phyloP scores from a whole-genome alignment of 2,797 vertebrate species.

The Avahi laniger region DNA sequence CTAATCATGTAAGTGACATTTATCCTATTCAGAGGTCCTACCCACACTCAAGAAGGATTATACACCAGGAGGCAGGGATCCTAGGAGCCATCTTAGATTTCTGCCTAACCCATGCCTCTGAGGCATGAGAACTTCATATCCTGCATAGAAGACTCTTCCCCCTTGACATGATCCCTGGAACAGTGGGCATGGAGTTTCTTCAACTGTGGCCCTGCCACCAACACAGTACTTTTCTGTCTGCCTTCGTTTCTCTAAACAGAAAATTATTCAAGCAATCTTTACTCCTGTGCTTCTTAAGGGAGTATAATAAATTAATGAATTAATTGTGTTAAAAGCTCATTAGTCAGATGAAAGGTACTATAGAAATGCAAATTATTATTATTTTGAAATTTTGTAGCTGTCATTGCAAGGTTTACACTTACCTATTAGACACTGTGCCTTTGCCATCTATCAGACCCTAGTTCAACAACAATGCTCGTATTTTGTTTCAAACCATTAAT shows the following conservation, averaged over 20 bases:
- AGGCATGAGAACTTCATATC: neutral
- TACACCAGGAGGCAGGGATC: neutral
- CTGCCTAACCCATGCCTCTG: neutral
- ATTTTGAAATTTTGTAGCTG: slow-evolving; percentile 65
- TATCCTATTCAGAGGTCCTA: neutral
- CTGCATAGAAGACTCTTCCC: neutral
- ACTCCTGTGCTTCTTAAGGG: neutral
- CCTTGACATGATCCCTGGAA: neutral
- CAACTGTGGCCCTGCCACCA: neutral
- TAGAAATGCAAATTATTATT: slow-evolving; percentile 72
- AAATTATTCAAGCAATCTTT: slow-evolving; percentile 36
- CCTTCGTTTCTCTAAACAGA: slow-evolving; percentile 48
- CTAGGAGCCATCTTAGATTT: neutral
- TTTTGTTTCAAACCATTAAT: slow-evolving; percentile 82
- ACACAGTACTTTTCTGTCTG: neutral
- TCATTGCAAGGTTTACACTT: slow-evolving; percentile 54
- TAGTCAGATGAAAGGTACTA: slow-evolving; percentile 67
- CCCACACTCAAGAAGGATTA: neutral
- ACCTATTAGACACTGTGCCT: slow-evolving; percentile 53
- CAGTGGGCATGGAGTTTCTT: neutral
- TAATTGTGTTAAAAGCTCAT: slow-evolving; percentile 60
- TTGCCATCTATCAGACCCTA: slow-evolving; percentile 72
- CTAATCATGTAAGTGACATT: neutral
- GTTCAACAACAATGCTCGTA: slow-evolving; percentile 81
- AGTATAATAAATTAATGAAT: slow-evolving; percentile 60